Evolutionary conservation across 2,797 vertebrate species (phyloP).

Genomic region (Rhynchotus rufescens): DNA sequence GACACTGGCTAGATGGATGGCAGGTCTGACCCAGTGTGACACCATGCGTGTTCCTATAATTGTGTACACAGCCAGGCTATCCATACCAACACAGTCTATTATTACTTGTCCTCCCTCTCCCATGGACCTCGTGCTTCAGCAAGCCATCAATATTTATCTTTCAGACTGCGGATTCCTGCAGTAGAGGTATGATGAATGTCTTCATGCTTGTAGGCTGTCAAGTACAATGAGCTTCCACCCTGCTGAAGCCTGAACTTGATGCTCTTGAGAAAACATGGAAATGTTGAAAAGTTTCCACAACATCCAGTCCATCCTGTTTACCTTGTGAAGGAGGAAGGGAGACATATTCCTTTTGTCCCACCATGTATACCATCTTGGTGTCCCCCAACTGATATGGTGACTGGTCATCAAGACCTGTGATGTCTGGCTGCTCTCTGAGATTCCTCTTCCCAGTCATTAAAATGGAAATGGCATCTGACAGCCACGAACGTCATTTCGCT

Average conservation of each 20-base stretch:
- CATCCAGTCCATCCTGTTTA: not conserved
- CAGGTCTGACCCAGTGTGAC: not conserved
- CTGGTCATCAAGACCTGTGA: not conserved
- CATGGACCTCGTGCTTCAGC: not conserved
- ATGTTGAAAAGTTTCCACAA: not conserved
- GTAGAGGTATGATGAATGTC: not conserved
- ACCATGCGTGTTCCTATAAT: rapidly evolving
- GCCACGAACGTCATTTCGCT: not conserved
- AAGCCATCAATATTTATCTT: constrained; percentile 11
- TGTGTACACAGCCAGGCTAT: not conserved
- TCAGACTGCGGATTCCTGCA: not conserved
- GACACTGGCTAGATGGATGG: not conserved
- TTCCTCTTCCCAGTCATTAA: not conserved
- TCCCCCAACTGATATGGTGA: not conserved
- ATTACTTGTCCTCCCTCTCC: not conserved
- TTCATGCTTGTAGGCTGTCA: not conserved
- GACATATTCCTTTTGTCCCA: not conserved
- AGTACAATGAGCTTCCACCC: not conserved
- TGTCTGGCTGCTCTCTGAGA: not conserved
- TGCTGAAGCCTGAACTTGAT: not conserved
- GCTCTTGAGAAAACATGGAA: not conserved
- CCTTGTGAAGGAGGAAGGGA: not conserved
- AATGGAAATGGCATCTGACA: constrained; percentile 8
- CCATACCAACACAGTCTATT: not conserved
- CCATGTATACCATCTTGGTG: not conserved